Conservation (phyloP, 37 sponge, comb jelly and placozoan species). For the Oopsacas minuta region DNA sequence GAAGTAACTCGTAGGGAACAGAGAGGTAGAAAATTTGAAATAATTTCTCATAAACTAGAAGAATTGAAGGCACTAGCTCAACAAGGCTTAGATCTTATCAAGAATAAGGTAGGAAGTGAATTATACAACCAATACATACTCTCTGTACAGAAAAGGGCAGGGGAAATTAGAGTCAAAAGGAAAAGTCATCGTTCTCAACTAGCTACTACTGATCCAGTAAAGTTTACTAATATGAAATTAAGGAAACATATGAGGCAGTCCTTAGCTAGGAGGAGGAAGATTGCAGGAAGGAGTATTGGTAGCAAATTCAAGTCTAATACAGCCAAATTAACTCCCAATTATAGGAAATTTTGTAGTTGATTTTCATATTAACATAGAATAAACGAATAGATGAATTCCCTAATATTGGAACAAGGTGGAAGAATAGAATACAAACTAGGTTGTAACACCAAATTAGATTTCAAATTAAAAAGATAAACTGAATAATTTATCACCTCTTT, state of each 20-base stretch:
- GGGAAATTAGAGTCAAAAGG: not conserved
- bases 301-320: not conserved
- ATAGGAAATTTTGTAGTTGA: not conserved
- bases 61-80: constrained; percentile 1
- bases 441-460: too few relatives aligned
- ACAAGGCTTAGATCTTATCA: not conserved
- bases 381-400: not conserved
- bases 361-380: not conserved
- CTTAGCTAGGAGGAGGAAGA: not conserved
- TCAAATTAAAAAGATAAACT: too few relatives aligned
- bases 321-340: not conserved
- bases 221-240: not conserved
- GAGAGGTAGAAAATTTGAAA: not conserved
- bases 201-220: not conserved
- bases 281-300: not conserved
- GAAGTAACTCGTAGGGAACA: not conserved
- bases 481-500: too few relatives aligned
- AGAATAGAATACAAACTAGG: too few relatives aligned
- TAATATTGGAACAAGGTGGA: too few relatives aligned
- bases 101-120: not conserved
- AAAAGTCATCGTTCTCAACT: not conserved
- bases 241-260: not conserved
- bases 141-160: not conserved
- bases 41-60: not conserved
- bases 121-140: not conserved